phyloP scores from a whole-genome alignment of 2,113 vertebrate species.

The Pteruthius melanotis region DNA sequence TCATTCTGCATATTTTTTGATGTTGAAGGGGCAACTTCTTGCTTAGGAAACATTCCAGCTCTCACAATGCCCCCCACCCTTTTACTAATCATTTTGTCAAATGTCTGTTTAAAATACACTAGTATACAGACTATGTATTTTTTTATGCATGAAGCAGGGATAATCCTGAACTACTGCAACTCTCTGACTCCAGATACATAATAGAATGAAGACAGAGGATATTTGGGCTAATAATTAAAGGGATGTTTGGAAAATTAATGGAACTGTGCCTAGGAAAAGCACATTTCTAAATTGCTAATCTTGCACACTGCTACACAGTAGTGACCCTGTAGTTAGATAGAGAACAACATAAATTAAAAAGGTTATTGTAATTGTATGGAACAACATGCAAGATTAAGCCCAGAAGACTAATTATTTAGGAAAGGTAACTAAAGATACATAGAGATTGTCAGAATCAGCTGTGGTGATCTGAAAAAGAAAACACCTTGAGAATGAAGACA shows the following conservation, averaged over 20 bases:
- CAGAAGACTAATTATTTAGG: background rate
- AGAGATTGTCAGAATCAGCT: background rate
- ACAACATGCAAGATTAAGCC: background rate
- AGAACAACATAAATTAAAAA: background rate
- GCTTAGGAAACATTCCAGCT: background rate
- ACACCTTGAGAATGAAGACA: background rate
- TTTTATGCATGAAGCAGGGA: background rate
- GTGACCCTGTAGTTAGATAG: background rate
- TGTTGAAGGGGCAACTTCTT: background rate
- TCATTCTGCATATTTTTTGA: background rate
- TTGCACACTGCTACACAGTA: background rate
- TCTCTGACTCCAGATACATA: background rate
- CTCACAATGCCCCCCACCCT: accelerated
- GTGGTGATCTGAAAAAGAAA: background rate
- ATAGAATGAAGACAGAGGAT: background rate
- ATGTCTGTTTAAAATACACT: background rate
- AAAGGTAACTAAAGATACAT: background rate
- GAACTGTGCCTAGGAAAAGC: background rate
- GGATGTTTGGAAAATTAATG: background rate
- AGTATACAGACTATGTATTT: background rate
- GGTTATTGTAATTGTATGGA: background rate
- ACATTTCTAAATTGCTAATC: background rate
- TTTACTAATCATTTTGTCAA: background rate
- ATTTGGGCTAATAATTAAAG: background rate
- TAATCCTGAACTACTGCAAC: background rate